phyloP scores from a whole-genome alignment of 2,888 invertebrate genomes.

The Lochmaea capreae region DNA sequence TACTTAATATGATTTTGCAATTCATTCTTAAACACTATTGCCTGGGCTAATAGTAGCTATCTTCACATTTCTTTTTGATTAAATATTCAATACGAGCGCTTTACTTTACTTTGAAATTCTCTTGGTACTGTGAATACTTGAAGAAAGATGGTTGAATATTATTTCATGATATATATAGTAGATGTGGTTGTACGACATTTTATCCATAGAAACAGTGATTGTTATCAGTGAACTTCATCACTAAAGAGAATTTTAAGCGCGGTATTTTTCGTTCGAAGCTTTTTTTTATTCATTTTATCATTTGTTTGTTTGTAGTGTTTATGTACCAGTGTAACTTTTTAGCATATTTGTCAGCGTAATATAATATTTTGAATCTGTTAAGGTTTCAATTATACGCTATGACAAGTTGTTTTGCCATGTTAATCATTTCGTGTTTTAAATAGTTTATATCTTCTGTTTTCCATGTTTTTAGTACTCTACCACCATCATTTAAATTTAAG shows the following conservation, averaged over 20 bases:
- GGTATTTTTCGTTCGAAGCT: neutral
- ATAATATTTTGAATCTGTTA: too few relatives aligned
- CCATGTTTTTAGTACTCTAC: too few relatives aligned
- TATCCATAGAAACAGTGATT: conserved; percentile 3
- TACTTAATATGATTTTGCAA: too few relatives aligned
- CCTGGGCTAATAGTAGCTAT: conserved; percentile 11
- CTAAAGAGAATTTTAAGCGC: conserved; percentile 7
- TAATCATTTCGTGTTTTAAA: too few relatives aligned
- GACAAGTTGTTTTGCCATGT: too few relatives aligned
- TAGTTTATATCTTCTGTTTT: too few relatives aligned
- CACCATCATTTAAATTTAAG: too few relatives aligned
- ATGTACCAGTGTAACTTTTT: neutral
- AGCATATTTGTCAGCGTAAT: neutral
- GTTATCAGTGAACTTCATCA: conserved; percentile 9
- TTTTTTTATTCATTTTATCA: neutral
- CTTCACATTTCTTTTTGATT: conserved; percentile 57
- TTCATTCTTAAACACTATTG: neutral
- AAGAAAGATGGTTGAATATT: conserved; percentile 54
- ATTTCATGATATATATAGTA: conserved; percentile 55
- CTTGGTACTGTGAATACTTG: conserved; percentile 57
- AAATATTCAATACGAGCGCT: conserved; percentile 58
- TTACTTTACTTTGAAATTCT: conserved; percentile 59
- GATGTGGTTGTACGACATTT: conserved; percentile 31
- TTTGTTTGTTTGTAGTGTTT: neutral
- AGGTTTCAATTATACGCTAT: too few relatives aligned